Evolutionary conservation across 2,797 vertebrate species (phyloP), one percentile per base, ranked within the genome.

Genomic region (Clarias laeviceps): DNA sequence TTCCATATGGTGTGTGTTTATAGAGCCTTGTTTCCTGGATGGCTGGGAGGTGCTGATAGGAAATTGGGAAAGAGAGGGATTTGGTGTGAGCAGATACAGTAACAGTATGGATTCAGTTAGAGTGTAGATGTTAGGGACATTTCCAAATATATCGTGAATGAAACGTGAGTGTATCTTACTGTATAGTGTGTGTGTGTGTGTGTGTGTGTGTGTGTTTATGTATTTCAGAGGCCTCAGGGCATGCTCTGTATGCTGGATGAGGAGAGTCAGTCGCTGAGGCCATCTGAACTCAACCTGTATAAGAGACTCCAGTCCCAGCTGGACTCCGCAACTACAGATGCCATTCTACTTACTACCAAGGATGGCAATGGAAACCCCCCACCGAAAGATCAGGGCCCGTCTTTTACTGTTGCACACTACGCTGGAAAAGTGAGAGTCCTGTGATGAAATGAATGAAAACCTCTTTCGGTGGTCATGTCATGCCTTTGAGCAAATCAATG

Each of bases 281-380:
- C 96, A 7, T 84, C 92, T 57, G 97, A 99, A 92, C 92, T 97
- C 84, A 96, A 89, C 86, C 93, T 99, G 83, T 96, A 96, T 86
- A 97, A 96, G 93, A 96, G 95, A 80, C 91, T 99, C 40, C 97
- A 97, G 4, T 88, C 92, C 37, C 97, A 96, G 89, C 91, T 99
- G 85, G 97, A 97, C 82, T 91, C 95, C 2, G 93, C 90, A 50
- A 94, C 94, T 5, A 93, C 92, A 37, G 95, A 95, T 0, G 91
- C 95, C 0, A 92, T 99, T 12, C 96, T 96, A 89, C 94, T 96
- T 37, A 95, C 96, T 22, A 94, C 94, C 76, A 98, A 97, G 92
- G 98, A 99, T 37, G 97, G 98, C 83, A 99, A 99, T 1, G 98
- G 98, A 74, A 99, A 99, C 83, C 94, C 97, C 0, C 94, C 97